Evolutionary conservation across 2,888 invertebrate species (phyloP).

Genomic region (Hydrotaea diabolus): DNA sequence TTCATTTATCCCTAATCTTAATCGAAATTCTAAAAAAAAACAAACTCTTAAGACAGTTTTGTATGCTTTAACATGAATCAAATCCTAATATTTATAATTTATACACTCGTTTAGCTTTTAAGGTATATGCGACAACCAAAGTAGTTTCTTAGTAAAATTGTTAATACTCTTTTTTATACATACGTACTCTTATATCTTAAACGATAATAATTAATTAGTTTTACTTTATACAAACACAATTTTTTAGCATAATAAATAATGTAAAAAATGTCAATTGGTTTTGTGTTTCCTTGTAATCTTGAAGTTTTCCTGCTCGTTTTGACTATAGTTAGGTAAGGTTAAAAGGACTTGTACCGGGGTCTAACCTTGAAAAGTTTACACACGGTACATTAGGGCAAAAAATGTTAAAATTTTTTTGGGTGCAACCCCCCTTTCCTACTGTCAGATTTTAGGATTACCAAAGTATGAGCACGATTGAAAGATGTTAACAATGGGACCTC

Average conservation of each 20-base stretch:
- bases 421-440: no score
- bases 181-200: no score
- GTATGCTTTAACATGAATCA: conserved; percentile 29
- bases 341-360: no score
- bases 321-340: no score
- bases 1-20: background rate
- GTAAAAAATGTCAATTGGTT: background rate
- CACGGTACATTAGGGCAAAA: no score
- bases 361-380: no score
- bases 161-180: conserved; percentile 46
- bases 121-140: conserved; percentile 11
- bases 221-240: conserved; percentile 27
- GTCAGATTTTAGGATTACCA: no score
- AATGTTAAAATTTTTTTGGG: no score
- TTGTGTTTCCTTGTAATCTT: no score
- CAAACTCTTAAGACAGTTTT: conserved; percentile 24
- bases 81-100: conserved; percentile 19
- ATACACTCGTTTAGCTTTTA: conserved; percentile 14
- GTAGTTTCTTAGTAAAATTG: conserved; percentile 60
- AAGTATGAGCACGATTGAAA: no score
- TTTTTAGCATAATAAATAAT: conserved; percentile 11
- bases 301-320: no score
- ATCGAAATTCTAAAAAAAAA: background rate
- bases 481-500: no score
- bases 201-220: conserved; percentile 12